phyloP scores from a whole-genome alignment of 2,113 vertebrate genomes.

The Heptranchias perlo region DNA sequence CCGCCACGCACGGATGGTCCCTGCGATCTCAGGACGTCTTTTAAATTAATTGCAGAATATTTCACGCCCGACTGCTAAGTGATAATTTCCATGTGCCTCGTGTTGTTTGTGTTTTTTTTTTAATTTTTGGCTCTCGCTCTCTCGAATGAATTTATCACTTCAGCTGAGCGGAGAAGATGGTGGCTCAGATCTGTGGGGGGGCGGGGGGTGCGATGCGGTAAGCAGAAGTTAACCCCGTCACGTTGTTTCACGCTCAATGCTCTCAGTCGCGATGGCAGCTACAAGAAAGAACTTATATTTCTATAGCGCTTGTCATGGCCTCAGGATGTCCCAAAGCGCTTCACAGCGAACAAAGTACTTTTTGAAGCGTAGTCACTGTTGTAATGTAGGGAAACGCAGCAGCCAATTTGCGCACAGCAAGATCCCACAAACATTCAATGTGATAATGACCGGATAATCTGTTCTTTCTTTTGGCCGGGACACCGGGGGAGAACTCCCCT shows the following conservation, averaged over 20 bases:
- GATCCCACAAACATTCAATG: neutral
- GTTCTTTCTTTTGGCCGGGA: no score
- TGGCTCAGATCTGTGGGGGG: neutral
- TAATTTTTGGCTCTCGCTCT: neutral
- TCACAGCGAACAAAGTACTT: neutral
- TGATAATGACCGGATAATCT: neutral
- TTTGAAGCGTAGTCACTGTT: no score
- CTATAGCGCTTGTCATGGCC: neutral
- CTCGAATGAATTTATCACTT: conserved; percentile 26
- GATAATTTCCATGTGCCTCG: conserved; percentile 19
- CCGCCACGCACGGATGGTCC: neutral
- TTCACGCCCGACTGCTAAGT: conserved; percentile 24
- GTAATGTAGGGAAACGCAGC: no score
- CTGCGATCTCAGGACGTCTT: conserved; percentile 20
- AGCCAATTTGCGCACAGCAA: neutral
- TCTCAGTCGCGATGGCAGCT: neutral
- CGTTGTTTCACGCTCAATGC: neutral
- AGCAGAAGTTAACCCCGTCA: neutral
- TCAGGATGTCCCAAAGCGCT: neutral
- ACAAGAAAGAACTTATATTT: neutral
- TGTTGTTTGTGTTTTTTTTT: conserved; percentile 20
- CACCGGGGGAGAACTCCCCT: no score
- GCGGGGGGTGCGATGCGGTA: no score
- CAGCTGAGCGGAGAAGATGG: neutral
- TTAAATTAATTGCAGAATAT: conserved; percentile 22